Conservation (phyloP, 1,140 invertebrate genomes). For the Drosophila lacertosa region DNA sequence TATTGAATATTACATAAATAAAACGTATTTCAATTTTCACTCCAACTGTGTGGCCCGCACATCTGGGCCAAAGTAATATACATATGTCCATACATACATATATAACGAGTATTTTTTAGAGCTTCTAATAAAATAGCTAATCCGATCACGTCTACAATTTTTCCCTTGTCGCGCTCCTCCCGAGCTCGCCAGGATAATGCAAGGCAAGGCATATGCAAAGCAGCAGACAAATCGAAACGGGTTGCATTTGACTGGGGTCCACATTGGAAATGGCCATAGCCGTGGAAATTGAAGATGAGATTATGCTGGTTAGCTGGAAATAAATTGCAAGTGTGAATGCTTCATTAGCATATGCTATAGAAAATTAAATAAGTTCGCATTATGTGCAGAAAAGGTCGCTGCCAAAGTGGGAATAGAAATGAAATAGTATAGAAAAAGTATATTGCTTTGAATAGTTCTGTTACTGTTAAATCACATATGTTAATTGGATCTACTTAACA, state of each 20-base stretch:
- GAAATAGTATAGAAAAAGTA: background rate
- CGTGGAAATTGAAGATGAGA: conserved; percentile 10
- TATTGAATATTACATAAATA: conserved; percentile 73
- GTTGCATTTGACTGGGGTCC: conserved; percentile 35
- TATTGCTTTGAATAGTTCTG: too few species aligned
- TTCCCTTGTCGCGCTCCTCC: background rate
- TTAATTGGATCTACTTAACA: too few species aligned
- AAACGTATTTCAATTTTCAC: conserved; percentile 75
- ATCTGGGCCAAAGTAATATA: conserved; percentile 20
- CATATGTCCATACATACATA: conserved; percentile 28
- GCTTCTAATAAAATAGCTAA: conserved; percentile 80
- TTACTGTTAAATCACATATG: too few species aligned
- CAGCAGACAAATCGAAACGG: conserved; percentile 12
- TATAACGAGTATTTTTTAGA: conserved; percentile 68
- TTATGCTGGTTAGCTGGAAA: conserved; percentile 34
- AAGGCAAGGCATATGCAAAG: conserved; percentile 38
- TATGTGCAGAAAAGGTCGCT: conserved; percentile 24
- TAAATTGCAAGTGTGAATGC: conserved; percentile 47
- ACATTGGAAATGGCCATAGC: background rate
- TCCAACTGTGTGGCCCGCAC: background rate
- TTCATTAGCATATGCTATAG: conserved; percentile 58
- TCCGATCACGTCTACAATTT: conserved; percentile 72
- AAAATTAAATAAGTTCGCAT: conserved; percentile 45
- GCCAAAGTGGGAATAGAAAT: too few species aligned
- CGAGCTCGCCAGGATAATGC: conserved; percentile 52